phyloP scores from a whole-genome alignment of 2,888 invertebrate genomes.

The Tridacna crocea region DNA sequence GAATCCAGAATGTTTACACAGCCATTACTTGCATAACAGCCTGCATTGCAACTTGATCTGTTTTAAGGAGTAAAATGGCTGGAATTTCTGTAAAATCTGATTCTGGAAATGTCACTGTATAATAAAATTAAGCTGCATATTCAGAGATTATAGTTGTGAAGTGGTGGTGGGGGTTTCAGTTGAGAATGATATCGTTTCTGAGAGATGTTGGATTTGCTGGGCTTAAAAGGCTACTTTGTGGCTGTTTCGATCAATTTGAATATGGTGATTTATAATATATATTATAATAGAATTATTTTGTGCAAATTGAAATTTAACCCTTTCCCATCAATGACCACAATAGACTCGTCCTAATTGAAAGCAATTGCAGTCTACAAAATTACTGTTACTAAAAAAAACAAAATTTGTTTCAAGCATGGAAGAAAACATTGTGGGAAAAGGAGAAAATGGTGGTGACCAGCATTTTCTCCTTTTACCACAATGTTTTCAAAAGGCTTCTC shows the following conservation, averaged over 20 bases:
- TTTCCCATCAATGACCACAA: too few relatives aligned
- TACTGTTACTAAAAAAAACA: too few relatives aligned
- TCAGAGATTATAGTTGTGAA: neutral
- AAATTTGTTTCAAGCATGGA: too few relatives aligned
- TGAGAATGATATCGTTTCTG: slow-evolving; percentile 6
- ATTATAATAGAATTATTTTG: neutral
- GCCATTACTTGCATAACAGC: slow-evolving; percentile 9
- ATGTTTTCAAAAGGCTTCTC: neutral
- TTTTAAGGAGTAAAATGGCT: neutral
- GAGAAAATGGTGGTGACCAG: neutral
- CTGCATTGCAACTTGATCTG: slow-evolving; percentile 19
- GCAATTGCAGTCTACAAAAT: too few relatives aligned
- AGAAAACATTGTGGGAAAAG: neutral
- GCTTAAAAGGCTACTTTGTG: slow-evolving; percentile 18
- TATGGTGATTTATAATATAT: slow-evolving; percentile 35
- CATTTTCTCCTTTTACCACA: neutral
- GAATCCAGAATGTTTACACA: neutral
- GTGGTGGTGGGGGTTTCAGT: neutral
- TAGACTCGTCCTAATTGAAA: too few relatives aligned
- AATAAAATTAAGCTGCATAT: neutral
- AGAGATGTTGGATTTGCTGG: slow-evolving; percentile 4
- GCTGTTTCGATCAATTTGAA: slow-evolving; percentile 27
- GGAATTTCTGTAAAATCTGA: slow-evolving; percentile 8
- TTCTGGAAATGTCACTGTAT: neutral
- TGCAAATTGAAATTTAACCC: too few relatives aligned